A percentile compares a stretch with the other conserved stretches of the same genome.
Conservation (phyloP, 2,888 invertebrate genomes). For the Phrixothrix hirtus region DNA sequence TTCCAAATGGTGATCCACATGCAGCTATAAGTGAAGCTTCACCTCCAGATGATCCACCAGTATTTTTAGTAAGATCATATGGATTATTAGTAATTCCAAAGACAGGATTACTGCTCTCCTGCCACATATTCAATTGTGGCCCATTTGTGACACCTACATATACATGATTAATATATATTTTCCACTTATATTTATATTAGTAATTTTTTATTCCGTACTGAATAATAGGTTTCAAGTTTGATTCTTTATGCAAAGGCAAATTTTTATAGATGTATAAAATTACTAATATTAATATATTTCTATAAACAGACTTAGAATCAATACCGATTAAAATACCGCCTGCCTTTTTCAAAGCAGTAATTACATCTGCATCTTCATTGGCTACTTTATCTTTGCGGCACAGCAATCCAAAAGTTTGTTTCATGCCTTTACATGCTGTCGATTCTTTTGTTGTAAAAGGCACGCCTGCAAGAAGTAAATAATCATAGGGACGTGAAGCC, state of each 20-base stretch:
- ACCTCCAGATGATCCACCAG: conserved; percentile 93
- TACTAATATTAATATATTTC: too few relatives aligned
- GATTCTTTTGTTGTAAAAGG: conserved; percentile 94
- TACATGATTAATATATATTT: not conserved
- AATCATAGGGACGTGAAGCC: too few relatives aligned
- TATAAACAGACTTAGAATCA: conserved; percentile 43
- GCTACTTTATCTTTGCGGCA: conserved; percentile 66
- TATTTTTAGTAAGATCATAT: conserved; percentile 80
- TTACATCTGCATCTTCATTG: conserved; percentile 76
- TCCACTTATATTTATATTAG: not conserved
- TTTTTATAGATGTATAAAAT: too few relatives aligned
- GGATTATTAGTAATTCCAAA: conserved; percentile 92
- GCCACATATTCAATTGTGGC: conserved; percentile 92
- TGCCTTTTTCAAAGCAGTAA: conserved; percentile 71
- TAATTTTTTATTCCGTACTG: not conserved
- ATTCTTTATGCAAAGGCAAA: not conserved
- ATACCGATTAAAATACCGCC: conserved; percentile 86
- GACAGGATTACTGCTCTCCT: conserved; percentile 84
- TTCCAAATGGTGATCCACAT: conserved; percentile 79
- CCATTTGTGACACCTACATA: conserved; percentile 71
- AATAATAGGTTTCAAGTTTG: not conserved
- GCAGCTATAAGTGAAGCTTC: conserved; percentile 78
- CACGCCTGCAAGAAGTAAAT: conserved; percentile 63
- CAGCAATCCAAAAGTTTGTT: conserved; percentile 69
- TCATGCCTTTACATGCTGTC: conserved; percentile 74